A percentile compares a stretch with the other conserved stretches of the same genome.
These are phyloP conservation scores for Sarcophaga caerulescens DNA, from an alignment of 2,888 invertebrate species.

Conservation along the genomic window DNA sequence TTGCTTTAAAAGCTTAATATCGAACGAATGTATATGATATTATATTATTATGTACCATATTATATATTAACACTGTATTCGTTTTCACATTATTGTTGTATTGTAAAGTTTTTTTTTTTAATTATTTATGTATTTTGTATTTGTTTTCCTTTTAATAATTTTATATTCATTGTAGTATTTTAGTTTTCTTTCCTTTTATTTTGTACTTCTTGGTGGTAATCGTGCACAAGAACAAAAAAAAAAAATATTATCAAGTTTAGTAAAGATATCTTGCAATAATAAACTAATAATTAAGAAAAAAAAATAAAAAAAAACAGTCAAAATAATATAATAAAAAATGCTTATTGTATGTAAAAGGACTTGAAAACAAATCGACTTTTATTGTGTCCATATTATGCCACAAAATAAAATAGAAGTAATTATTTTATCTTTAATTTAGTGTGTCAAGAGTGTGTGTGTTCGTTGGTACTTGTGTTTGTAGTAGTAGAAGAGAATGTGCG, in stretches of 20 bases:
- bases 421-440: too few species aligned
- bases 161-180: too few species aligned
- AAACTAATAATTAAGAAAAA: not conserved
- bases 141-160: too few species aligned
- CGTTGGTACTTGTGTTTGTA: too few species aligned
- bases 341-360: constrained; percentile 19
- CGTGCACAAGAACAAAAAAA: constrained; percentile 29
- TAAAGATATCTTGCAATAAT: not conserved
- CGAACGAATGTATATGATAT: not conserved
- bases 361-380: not conserved
- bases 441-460: too few species aligned
- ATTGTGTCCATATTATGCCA: not conserved
- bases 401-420: not conserved
- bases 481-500: too few species aligned
- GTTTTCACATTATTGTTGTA: not conserved
- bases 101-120: not conserved
- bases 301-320: constrained; percentile 1
- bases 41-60: not conserved
- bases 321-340: constrained; percentile 30
- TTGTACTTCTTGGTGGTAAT: not conserved
- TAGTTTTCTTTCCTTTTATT: not conserved
- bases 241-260: too few species aligned
- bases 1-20: not conserved
- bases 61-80: not conserved
- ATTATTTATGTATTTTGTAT: not conserved